phyloP scores from a whole-genome alignment of 2,113 vertebrate species.

The Gopherus evgoodei region DNA sequence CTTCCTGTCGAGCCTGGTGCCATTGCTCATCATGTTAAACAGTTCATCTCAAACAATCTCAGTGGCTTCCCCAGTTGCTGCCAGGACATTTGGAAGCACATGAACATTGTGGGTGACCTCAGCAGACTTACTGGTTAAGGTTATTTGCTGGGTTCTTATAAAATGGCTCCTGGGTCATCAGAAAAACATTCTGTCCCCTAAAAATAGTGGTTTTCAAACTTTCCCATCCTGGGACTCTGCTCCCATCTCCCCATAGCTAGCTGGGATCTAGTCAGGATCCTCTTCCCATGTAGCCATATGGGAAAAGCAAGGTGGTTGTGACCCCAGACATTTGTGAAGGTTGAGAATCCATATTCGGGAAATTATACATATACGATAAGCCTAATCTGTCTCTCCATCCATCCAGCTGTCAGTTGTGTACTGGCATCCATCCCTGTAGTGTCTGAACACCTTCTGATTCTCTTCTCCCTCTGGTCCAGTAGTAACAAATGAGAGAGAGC shows the following conservation, averaged over 20 bases:
- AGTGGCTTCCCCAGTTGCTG: neutral
- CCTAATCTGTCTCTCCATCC: neutral
- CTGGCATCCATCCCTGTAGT: neutral
- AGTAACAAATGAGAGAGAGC: neutral
- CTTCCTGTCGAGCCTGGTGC: conserved; percentile 9
- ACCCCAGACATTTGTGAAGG: neutral
- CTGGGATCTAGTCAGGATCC: neutral
- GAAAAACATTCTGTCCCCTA: neutral
- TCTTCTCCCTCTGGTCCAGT: neutral
- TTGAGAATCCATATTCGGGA: neutral
- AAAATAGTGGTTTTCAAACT: neutral
- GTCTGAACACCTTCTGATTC: neutral
- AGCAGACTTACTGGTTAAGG: neutral
- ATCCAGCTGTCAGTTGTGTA: neutral
- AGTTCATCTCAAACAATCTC: neutral
- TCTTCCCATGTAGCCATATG: neutral
- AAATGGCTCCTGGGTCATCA: neutral
- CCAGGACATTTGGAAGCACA: neutral
- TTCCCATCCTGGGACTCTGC: neutral
- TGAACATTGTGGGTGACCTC: neutral
- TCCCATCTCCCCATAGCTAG: neutral
- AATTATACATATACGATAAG: neutral
- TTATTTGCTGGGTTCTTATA: neutral
- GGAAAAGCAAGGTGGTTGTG: neutral
- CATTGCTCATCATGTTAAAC: neutral